These are phyloP conservation scores for Neoascia interrupta DNA, from an alignment of 2,888 invertebrate genomes.

Conservation along the genomic window DNA sequence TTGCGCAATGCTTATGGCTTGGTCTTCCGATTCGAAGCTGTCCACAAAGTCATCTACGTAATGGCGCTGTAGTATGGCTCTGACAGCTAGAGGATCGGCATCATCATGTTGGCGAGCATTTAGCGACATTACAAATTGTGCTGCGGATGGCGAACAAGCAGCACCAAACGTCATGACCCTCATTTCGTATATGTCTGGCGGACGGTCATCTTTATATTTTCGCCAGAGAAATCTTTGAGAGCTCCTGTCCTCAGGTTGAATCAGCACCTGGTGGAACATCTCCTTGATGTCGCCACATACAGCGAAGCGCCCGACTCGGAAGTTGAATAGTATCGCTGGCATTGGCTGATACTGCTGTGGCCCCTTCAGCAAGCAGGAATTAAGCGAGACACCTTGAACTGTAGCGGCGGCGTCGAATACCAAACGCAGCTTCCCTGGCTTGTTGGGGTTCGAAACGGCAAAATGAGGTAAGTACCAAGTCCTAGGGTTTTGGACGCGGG, in stretches of 20 bases:
- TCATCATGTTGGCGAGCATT: slow-evolving; percentile 29
- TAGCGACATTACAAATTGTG: slow-evolving; percentile 56
- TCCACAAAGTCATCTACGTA: slow-evolving; percentile 37
- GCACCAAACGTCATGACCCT: slow-evolving; percentile 67
- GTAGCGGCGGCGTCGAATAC: slow-evolving; percentile 61
- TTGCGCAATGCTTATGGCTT: slow-evolving; percentile 18
- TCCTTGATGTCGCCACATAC: slow-evolving; percentile 57
- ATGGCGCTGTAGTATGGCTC: slow-evolving; percentile 18
- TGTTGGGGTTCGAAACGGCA: slow-evolving; percentile 37
- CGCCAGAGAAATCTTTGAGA: slow-evolving; percentile 50
- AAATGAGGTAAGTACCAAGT: slow-evolving; percentile 72
- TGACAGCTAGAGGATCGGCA: slow-evolving; percentile 36
- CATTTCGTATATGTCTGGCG: slow-evolving; percentile 60
- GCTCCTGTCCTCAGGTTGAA: slow-evolving; percentile 35
- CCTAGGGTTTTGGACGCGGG: neutral
- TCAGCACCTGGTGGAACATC: slow-evolving; percentile 57
- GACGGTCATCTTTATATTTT: slow-evolving; percentile 25
- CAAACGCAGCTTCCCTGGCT: slow-evolving; percentile 45
- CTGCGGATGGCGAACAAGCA: slow-evolving; percentile 58
- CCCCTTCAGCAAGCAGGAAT: slow-evolving; percentile 50
- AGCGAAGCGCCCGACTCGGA: slow-evolving; percentile 43
- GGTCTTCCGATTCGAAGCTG: slow-evolving; percentile 4
- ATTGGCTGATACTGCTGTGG: slow-evolving; percentile 51
- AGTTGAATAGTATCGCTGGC: slow-evolving; percentile 52
- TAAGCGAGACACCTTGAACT: slow-evolving; percentile 49